phyloP scores from a whole-genome alignment of 2,888 invertebrate species.

The Zonitis immaculata region DNA sequence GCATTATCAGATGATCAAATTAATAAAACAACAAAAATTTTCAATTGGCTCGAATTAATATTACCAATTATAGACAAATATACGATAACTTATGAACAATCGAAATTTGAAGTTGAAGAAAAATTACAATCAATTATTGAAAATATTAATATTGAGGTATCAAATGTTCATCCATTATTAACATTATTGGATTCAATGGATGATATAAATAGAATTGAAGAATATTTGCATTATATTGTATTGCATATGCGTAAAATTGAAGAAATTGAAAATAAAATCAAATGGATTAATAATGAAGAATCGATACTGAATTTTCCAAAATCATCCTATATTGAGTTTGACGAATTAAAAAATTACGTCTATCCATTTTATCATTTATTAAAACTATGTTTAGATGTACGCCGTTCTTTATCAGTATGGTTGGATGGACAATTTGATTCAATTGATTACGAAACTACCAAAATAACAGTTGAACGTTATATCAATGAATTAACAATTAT shows the following conservation, averaged over 20 bases:
- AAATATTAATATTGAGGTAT: slow-evolving; percentile 65
- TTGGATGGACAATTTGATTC: slow-evolving; percentile 88
- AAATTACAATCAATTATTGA: slow-evolving; percentile 64
- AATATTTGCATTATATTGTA: slow-evolving; percentile 71
- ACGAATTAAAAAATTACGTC: slow-evolving; percentile 69
- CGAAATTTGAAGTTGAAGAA: slow-evolving; percentile 80
- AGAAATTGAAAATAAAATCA: slow-evolving; percentile 67
- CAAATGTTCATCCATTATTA: slow-evolving; percentile 69
- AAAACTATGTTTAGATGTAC: slow-evolving; percentile 67
- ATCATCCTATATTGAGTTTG: slow-evolving; percentile 72
- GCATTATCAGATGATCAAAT: slow-evolving; percentile 69
- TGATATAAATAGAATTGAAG: slow-evolving; percentile 66
- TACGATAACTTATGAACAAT: slow-evolving; percentile 68
- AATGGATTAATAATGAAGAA: slow-evolving; percentile 89
- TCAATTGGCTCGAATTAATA: slow-evolving; percentile 77
- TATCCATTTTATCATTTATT: slow-evolving; percentile 66
- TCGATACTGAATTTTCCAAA: slow-evolving; percentile 77
- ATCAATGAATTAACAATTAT: slow-evolving; percentile 70
- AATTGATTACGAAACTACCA: slow-evolving; percentile 71
- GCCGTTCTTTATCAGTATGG: slow-evolving; percentile 78
- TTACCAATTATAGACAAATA: slow-evolving; percentile 76
- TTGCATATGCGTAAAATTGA: slow-evolving; percentile 68
- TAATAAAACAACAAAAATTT: slow-evolving; percentile 67
- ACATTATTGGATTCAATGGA: slow-evolving; percentile 80
- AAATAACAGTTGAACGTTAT: slow-evolving; percentile 70